A percentile compares a stretch with the other conserved stretches of the same genome.
These are phyloP conservation scores for Sebastes wilsoni DNA, from an alignment of 2,797 vertebrate genomes.

Conservation along the genomic window DNA sequence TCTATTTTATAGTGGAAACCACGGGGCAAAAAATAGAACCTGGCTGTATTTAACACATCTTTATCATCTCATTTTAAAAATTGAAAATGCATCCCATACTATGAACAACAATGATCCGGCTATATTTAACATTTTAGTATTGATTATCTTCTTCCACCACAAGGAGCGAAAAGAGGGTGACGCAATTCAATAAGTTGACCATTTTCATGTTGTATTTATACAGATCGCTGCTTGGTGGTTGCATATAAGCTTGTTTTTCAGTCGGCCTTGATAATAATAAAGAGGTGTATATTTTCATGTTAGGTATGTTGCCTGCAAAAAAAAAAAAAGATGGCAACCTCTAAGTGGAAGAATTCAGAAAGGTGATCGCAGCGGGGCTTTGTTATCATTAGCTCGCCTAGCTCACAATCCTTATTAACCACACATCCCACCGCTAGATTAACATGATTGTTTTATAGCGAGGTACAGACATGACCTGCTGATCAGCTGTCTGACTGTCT, in stretches of 20 bases:
- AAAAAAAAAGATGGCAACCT: constrained; percentile 70
- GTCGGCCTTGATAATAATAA: too few relatives aligned
- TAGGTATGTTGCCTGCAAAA: constrained; percentile 4
- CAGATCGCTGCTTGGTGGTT: neutral
- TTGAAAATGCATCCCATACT: neutral
- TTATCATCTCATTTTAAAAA: neutral
- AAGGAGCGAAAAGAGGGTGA: neutral
- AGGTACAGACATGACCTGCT: constrained; percentile 9
- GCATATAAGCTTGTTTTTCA: neutral
- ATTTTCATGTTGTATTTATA: neutral
- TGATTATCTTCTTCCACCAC: neutral
- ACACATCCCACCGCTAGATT: neutral
- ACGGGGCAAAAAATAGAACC: neutral
- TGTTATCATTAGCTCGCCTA: constrained; percentile 59
- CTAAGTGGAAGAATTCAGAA: constrained; percentile 50
- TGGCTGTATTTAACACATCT: neutral
- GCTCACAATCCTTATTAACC: neutral
- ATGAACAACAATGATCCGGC: neutral
- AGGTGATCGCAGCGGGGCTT: constrained; percentile 65
- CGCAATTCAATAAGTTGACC: neutral
- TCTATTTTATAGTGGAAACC: neutral
- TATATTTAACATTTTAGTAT: neutral
- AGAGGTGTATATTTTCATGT: neutral
- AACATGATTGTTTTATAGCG: too few relatives aligned
- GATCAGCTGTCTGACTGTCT: constrained; percentile 51